Base-by-base conservation (phyloP, 2,888 invertebrate genomes). In the Neoitamus cyanurus region DNA sequence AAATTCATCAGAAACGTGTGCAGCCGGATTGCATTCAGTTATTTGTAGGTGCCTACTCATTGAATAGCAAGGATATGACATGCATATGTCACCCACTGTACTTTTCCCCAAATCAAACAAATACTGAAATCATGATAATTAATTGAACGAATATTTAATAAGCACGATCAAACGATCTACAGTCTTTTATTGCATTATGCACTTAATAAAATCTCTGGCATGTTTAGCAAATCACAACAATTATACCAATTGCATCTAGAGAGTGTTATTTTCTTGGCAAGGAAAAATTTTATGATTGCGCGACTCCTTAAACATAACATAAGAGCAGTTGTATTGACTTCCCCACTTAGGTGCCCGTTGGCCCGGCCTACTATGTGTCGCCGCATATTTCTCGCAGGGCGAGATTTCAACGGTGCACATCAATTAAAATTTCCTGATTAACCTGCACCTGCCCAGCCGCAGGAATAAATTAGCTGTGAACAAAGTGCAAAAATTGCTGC, bases 401-500 rank as follows among this genome's bases (percentile, higher is more conserved):
- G 6, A 25, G 58, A 25, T 77, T 77, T 46, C 77, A 28, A 28
- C 77, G 42, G n/a, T 58, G 48, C 5, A 68, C 58, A 58, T 58
- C 68, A 58, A 80, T 80, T 80, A 80, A 80, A 80, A 68, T 80
- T 80, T 31, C n/a, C 36, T 58, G 68, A 80, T 80, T 77, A 77
- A 80, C 34, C 68, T 15, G 58, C 80, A 58, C 80, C 80, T 80
- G 48, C 31, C 68, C 58, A 4, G 42, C 20, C 42, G 25, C 25
- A 80, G 15, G 34, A 80, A 68, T 80, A 80, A 80, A 80, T 80
- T 80, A 31, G 58, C 80, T 36, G 25, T 31, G 80, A 68, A 80
- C 58, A 58, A 80, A 58, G 31, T 37, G 80, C 20, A 80, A 80
- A 58, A 80, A 80, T 80, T 58, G 31, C 25, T 34, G 34, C 9